These are phyloP conservation scores for Sicus ferrugineus DNA, from an alignment of 2,888 invertebrate genomes.

Conservation along the genomic window DNA sequence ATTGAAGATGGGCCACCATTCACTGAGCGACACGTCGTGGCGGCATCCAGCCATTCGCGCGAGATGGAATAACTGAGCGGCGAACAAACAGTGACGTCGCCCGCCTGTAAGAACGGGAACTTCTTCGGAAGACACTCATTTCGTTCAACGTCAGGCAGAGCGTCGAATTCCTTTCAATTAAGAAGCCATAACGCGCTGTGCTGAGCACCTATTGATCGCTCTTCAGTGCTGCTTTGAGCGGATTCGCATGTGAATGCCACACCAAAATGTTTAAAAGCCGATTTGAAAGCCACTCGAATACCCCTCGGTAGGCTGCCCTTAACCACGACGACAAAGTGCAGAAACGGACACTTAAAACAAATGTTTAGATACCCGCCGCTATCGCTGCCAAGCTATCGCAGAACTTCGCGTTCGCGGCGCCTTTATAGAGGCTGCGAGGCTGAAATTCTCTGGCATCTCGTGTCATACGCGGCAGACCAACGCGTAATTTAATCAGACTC, in stretches of 20 bases:
- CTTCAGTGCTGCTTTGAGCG: background rate
- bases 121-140: no score
- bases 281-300: no score
- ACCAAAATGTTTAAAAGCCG: background rate
- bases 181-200: constrained; percentile 5
- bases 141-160: no score
- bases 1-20: background rate
- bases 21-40: no score
- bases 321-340: no score
- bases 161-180: constrained; percentile 21
- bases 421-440: no score
- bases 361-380: no score
- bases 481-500: constrained; percentile 23
- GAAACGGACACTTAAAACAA: background rate
- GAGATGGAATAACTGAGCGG: background rate
- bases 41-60: no score
- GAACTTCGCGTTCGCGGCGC: no score
- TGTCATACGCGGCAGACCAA: constrained; percentile 14
- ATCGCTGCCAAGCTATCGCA: no score
- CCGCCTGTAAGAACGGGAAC: background rate
- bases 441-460: no score
- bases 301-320: no score
- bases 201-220: constrained; percentile 42
- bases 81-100: background rate
- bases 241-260: background rate